Evolutionary conservation across 2,797 vertebrate genomes (phyloP).

Genomic region (Hippopotamyrus pictus): DNA sequence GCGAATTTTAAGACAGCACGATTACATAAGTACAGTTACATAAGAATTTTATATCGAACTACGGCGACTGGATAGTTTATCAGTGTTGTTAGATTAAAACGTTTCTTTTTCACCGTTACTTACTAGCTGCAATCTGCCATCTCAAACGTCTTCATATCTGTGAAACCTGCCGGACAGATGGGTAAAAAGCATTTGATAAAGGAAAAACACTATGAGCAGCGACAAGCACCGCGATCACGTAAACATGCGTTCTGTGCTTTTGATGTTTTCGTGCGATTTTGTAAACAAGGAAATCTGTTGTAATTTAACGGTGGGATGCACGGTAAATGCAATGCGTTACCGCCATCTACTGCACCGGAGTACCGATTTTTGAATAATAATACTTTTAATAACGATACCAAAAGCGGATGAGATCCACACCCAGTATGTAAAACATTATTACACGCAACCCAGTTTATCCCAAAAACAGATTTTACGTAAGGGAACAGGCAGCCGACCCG

Average conservation of each 20-base stretch:
- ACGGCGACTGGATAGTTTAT: neutral
- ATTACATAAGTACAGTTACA: conserved; percentile 8
- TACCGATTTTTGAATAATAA: neutral
- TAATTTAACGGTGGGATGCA: neutral
- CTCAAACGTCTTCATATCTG: neutral
- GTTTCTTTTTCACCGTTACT: neutral
- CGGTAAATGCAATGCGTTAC: neutral
- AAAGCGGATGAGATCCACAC: neutral
- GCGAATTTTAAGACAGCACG: neutral
- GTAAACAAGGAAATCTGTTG: neutral
- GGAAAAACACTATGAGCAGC: neutral
- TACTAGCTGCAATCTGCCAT: conserved; percentile 13
- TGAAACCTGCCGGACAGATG: neutral
- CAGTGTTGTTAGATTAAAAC: neutral
- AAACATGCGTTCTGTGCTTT: neutral
- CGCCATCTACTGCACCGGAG: conserved; percentile 14
- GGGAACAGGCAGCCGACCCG: too few species aligned
- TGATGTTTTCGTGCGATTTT: neutral
- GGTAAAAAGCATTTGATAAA: neutral
- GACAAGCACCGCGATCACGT: neutral
- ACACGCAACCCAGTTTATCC: neutral
- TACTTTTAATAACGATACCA: neutral
- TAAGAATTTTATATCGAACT: neutral
- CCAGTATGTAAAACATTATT: neutral
- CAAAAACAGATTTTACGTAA: neutral